Evolutionary conservation across 2,113 vertebrate species (phyloP).

Genomic region (Chaenogobius annularis): DNA sequence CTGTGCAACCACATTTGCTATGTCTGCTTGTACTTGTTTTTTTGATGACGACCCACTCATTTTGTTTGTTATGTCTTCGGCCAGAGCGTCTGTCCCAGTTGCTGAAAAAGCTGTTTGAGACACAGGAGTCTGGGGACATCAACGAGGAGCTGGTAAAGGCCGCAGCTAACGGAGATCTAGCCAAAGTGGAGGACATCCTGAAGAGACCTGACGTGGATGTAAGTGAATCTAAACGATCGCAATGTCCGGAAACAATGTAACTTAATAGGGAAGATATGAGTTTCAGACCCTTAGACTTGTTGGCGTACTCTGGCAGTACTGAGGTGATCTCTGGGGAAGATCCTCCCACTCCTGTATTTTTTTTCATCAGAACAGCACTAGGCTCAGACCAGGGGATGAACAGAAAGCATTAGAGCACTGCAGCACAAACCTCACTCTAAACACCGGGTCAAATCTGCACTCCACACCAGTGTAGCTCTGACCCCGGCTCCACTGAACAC

Average conservation of each 20-base stretch:
- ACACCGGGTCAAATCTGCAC: conserved; percentile 35
- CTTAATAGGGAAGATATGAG: conserved; percentile 4
- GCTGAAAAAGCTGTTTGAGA: conserved; percentile 98
- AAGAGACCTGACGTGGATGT: conserved; percentile 97
- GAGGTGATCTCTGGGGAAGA: conserved; percentile 47
- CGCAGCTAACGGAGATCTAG: conserved; percentile 95
- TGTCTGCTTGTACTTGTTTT: conserved; percentile 19
- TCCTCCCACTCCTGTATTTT: conserved; percentile 48
- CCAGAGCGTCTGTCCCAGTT: conserved; percentile 95
- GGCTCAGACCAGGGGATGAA: conserved; percentile 52
- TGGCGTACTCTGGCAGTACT: conserved; percentile 30
- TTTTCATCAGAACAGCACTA: conserved; percentile 63
- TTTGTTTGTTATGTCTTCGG: conserved; percentile 22
- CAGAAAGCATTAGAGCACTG: conserved; percentile 40
- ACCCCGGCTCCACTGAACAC: conserved; percentile 22
- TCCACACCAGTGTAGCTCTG: conserved; percentile 28
- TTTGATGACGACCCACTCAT: conserved; percentile 15
- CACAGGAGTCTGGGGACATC: conserved; percentile 97
- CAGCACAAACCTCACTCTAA: conserved; percentile 45
- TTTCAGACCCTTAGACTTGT: conserved; percentile 7
- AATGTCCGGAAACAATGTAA: conserved; percentile 7
- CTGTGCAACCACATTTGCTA: conserved; percentile 16
- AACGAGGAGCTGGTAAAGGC: conserved; percentile 99
- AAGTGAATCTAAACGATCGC: conserved; percentile 45
- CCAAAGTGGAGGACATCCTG: conserved; percentile 97